These are phyloP conservation scores for Gymnarchus niloticus DNA, from an alignment of 2,113 vertebrate species.

Conservation along the genomic window DNA sequence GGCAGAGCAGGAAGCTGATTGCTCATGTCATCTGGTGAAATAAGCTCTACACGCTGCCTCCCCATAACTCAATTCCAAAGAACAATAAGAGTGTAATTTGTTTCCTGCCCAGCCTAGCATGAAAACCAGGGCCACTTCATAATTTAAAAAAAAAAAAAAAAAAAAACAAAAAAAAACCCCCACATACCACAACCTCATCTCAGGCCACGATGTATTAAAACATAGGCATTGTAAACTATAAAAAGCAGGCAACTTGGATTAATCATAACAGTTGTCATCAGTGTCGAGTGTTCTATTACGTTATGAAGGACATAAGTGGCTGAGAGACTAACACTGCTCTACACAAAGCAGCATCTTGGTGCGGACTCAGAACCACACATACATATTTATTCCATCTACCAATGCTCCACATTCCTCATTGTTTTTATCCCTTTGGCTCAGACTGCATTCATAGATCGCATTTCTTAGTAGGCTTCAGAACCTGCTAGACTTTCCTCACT, in stretches of 20 bases:
- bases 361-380: neutral
- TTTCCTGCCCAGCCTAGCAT: constrained; percentile 18
- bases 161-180: neutral
- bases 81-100: constrained; percentile 37
- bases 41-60: constrained; percentile 17
- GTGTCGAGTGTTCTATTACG: constrained; percentile 1
- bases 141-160: constrained; percentile 12
- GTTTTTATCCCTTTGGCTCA: neutral
- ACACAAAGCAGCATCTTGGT: neutral
- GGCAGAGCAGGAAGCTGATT: constrained; percentile 14
- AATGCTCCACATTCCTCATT: neutral
- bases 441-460: neutral
- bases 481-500: too few relatives aligned
- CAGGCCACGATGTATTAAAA: constrained; percentile 20
- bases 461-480: neutral
- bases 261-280: constrained; percentile 32
- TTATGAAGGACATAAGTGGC: neutral
- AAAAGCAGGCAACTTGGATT: constrained; percentile 25
- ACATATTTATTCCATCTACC: neutral
- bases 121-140: constrained; percentile 4
- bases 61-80: constrained; percentile 30
- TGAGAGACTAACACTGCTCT: neutral
- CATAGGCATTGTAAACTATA: constrained; percentile 30
- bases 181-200: constrained; percentile 11
- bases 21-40: constrained; percentile 34